Base-by-base conservation (phyloP, 1,140 invertebrate genomes). In the Drosophila busckii region DNA sequence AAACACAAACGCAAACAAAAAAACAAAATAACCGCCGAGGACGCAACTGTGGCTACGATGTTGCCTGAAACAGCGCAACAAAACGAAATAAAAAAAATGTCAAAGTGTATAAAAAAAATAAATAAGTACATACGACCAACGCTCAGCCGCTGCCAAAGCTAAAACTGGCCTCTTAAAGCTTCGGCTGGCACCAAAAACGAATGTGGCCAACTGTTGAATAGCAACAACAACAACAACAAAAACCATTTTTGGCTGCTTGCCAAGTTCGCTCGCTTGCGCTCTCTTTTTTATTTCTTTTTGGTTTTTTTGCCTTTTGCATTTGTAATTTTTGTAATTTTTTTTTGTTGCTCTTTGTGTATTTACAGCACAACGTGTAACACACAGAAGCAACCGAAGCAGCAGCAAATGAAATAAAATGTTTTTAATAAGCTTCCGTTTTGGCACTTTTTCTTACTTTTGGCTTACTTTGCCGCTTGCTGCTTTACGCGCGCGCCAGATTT, bases 1-100 rank as follows among this genome's bases (percentile, higher is more conserved):
- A 76, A 78, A 76, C 68, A 73, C 56, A 78, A 76, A 78, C 62
- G 71, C 62, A 80, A 76, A 76, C 73, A 76, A 20, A 78, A 76
- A n/a, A n/a, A n/a, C n/a, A n/a, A n/a, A n/a, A n/a, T n/a, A n/a
- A 70, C 73, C 71, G 61, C 52, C 23, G 44, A 34, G 59, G 23
- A 44, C 52, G 32, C 60, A 58, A 59, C 41, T 46, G 62, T 55
- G 73, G 52, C 71, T 70, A 80, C 76, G 62, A n/a, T n/a, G n/a
- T n/a, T 55, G 42, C 54, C 67, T 42, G 55, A 67, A 76, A 67
- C 56, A 54, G 17, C 40, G 40, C 50, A 54, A 20, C 32, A 53
- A 38, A 22, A n/a, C n/a, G n/a, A n/a, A n/a, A n/a, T n/a, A n/a
- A n/a, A n/a, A n/a, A n/a, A n/a, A n/a, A n/a, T n/a, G n/a, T n/a